Base-by-base conservation (phyloP, 2,888 invertebrate species). In the Euzophera pinguis region DNA sequence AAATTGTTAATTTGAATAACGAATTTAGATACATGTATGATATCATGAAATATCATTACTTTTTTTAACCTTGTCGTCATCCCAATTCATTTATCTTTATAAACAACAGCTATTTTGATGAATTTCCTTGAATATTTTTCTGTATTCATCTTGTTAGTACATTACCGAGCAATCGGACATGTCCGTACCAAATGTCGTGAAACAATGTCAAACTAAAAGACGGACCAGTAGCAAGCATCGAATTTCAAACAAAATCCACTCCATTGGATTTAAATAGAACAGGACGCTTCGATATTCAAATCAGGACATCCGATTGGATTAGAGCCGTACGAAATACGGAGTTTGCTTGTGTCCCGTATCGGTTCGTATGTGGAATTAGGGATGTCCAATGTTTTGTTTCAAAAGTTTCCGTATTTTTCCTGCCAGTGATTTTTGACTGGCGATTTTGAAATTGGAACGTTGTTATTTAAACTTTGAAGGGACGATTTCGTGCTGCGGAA, bases 231-330 rank as follows among this genome's bases (percentile, higher is more conserved):
- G 27, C 27, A 8, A 43, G 45, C 43, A 43, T 45, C 9, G 50
- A 38, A 41, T 47, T 53, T 22, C 10, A 48, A 50, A 53, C 51
- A 48, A 52, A 50, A 48, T 50, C 55, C 54, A 50, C 55, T 42
- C 48, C 52, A 50, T 48, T 22, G 53, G 56, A 56, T 58, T 60
- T 53, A 58, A 60, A 58, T 55, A 53, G 52, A 56, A 56, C 53
- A 48, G 48, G 49, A 55, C 53, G 41, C 53, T 39, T 49, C 49
- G 39, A 38, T 38, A 49, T 49, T 49, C 49, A 49, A 66, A 68
- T 62, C 56, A 63, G 61, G 61, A 47, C 61, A 52, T 49, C 22
- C 58, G 54, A 66, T 65, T 66, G 67, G 65, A 62, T 68, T 68
- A 59, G 27, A 45, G 32, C 14, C 3, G 13, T 49, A 13, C 39